Evolutionary conservation across 2,797 vertebrate species (phyloP).

Genomic region (Semaprochilodus insignis): DNA sequence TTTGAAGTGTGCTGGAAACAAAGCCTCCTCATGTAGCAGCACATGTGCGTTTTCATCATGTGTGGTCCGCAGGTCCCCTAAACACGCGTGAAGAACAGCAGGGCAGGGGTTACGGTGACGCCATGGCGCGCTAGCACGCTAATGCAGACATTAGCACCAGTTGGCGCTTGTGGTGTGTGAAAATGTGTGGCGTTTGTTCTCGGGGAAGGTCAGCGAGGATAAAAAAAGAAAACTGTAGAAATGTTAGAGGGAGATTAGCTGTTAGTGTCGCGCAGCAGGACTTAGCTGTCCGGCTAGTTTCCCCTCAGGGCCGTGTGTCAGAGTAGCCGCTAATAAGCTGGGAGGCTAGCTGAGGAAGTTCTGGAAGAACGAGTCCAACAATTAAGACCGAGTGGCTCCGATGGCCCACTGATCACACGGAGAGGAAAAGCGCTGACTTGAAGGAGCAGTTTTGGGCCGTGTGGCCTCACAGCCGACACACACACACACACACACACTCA

Average conservation of each 20-base stretch:
- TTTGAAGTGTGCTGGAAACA: conserved; percentile 31
- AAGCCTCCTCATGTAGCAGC: conserved; percentile 63
- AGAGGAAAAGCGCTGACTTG: conserved; percentile 43
- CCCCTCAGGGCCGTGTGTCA: conserved; percentile 2
- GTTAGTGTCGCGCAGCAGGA: conserved; percentile 3
- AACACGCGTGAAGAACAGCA: conserved; percentile 17
- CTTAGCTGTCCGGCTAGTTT: neutral
- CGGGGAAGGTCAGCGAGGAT: neutral
- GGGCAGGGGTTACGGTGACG: conserved; percentile 38
- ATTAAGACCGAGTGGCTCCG: conserved; percentile 45
- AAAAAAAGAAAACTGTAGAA: neutral
- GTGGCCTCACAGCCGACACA: neutral
- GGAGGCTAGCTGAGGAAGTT: conserved; percentile 45
- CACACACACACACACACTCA: neutral
- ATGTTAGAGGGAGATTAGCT: conserved; percentile 6
- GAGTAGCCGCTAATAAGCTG: conserved; percentile 45
- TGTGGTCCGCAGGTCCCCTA: conserved; percentile 39
- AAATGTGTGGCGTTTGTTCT: conserved; percentile 9
- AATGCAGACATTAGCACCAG: conserved; percentile 41
- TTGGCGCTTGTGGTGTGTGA: neutral
- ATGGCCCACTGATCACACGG: conserved; percentile 49
- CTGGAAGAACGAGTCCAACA: conserved; percentile 50
- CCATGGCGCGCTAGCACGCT: conserved; percentile 20
- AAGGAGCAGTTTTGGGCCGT: conserved; percentile 39
- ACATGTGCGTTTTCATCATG: conserved; percentile 33